Evolutionary conservation across 2,113 vertebrate genomes (phyloP), one percentile per base, ranked within the genome.

Genomic region (Microtus oregoni): DNA sequence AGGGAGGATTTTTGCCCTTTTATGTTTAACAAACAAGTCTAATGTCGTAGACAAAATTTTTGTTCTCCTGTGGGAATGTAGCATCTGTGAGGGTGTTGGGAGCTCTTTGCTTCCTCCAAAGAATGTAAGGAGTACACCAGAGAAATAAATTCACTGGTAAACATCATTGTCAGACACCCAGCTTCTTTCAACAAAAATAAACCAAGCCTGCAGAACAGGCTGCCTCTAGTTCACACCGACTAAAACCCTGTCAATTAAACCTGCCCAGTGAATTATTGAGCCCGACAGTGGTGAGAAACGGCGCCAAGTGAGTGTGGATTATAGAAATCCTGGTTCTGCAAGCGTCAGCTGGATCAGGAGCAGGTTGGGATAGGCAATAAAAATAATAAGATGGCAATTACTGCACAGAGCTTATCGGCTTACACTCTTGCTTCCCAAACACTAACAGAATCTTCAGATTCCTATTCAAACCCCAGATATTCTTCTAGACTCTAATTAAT

Each of bases 1-100:
- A 70, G 1, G 88, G 79, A 97, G 96, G 94, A 98, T 98, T 98
- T 98, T 97, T 98, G 93, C 96, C 96, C 97, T 98, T 98, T 98
- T 95, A 98, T 97, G 97, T 95, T 97, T 96, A 97, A 98, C 97
- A 98, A 98, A 97, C 91, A 98, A 98, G 95, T 91, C 95, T 97
- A 93, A 95, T 96, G 78, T 93, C 97, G 87, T 94, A 98, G 97
- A 97, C 96, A 97, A 96, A 98, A 97, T 91, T 93, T 97, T 94
- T 75, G 2, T 93, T 97, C 96, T 97, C 94, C 79, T 91, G 96
- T 93, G 94, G 70, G 96, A 98, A 97, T 95, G 93, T 81, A 88
- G 85, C 95, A 97, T 65, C 86, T 47, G 73, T 72, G 41, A 97
- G 73, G 89, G 83, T 55, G 81, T 30, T 52, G 20, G 96, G 55